Base-by-base conservation (phyloP, 1,140 invertebrate species). In the Gonioctena quinquepunctata region DNA sequence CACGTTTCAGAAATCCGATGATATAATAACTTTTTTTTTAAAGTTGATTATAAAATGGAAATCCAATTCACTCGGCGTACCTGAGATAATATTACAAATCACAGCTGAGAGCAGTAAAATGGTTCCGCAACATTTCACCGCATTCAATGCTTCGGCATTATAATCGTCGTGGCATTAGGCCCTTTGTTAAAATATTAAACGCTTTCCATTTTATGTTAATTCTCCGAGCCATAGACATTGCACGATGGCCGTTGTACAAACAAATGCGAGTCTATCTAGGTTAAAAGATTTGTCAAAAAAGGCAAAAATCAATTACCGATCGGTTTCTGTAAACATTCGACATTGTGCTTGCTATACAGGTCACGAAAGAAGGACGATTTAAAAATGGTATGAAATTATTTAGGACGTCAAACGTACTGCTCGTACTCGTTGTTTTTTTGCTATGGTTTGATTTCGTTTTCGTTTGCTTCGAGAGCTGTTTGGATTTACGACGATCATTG, bases 291-390 rank as follows among this genome's bases (percentile, higher is more conserved):
- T 18, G 59, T 27, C 59, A n/a, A 61, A 61, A 16, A 61, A 61
- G 59, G 59, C 25, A 61, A 61, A 61, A 61, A 61, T 61, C 59
- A 61, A 61, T 61, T 61, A 61, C 18, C n/a, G 23, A 61, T n/a
- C 28, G 8, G 23, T n/a, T n/a, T 54, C 50, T n/a, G 50, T 54
- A 54, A 54, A 54, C 52, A 23, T 54, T 54, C 52, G 52, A 54
- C 52, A 54, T 54, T 54, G 52, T 54, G 52, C 19, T 54, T 1
- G 22, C 13, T 18, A 18, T 18, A 18, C 52, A 54, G 52, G 52
- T 54, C 52, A 23, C 11, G 18, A 18, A 18, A 54, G 52, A 54
- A 54, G 52, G 52, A 54, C 52, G 52, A 18, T 54, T 54, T 54
- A 6, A 21, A 54, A 54, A 54, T 21, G 52, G 52, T 23, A 23